Base-by-base conservation (phyloP, 2,888 invertebrate species). In the Spilarctia lutea region DNA sequence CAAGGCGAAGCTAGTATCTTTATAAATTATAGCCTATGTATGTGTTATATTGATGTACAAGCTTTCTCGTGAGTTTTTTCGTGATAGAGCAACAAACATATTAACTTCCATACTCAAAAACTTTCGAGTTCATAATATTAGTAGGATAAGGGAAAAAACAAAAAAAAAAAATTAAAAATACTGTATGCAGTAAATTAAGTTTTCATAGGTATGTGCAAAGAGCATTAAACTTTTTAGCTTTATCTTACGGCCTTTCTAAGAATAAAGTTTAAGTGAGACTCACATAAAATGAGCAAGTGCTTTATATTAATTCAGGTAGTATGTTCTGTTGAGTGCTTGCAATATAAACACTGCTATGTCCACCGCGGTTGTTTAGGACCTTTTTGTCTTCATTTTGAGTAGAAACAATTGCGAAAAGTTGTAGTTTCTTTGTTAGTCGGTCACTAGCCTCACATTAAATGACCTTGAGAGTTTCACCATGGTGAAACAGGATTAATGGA, bases 221-320 rank as follows among this genome's bases (percentile, higher is more conserved):
- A 56, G 39, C 42, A 56, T 65, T 42, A 66, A 70, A 70, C 30
- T 42, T 70, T 73, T 65, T 56, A 66, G 65, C 70, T 74, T 65
- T 70, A 74, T 70, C 65, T 74, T 65, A 56, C 65, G 65, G 27
- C 56, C 65, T 66, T 24, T n/a, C 39, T 65, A 42, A 69, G 73
- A 68, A 72, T 24, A 52, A 66, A 74, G 20, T 65, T 39, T 66
- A 66, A 56, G 65, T 66, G 56, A 30, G 24, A 52, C 42, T 65
- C 65, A 56, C 52, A 69, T 66, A 68, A 73, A 73, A 72, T 52
- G 72, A 68, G 63, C 68, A 68, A 63, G 69, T 48, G 33, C 52
- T 74, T 73, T 68, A 48, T 48, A 68, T 48, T 69, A 69, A 65
- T 65, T 30, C 10, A 66, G 42, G 27, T 35, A 52, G n/a, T 74